Evolutionary conservation across 2,888 invertebrate species (phyloP).

Genomic region (Neoaliturus tenellus): DNA sequence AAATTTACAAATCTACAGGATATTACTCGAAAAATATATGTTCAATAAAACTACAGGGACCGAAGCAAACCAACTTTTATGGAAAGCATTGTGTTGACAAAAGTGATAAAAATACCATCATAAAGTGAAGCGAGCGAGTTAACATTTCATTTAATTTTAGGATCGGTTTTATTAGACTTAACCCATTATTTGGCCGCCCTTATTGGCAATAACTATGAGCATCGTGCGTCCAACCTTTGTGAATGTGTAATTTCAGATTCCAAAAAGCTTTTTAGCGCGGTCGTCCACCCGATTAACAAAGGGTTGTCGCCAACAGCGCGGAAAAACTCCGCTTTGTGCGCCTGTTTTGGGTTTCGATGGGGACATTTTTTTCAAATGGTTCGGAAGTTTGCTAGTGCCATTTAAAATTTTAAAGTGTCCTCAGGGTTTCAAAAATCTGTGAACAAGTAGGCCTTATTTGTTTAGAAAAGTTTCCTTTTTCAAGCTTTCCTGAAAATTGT

Average conservation of each 20-base stretch:
- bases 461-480: too few relatives aligned
- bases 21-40: too few relatives aligned
- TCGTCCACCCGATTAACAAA: background rate
- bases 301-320: constrained; percentile 8
- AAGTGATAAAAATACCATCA: too few relatives aligned
- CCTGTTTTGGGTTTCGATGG: background rate
- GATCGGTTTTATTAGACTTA: background rate
- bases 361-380: background rate
- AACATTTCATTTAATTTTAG: background rate
- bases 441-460: too few relatives aligned
- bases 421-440: too few relatives aligned
- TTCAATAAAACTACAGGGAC: too few relatives aligned
- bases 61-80: too few relatives aligned
- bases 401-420: background rate
- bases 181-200: background rate
- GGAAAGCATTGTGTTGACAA: too few relatives aligned
- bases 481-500: too few relatives aligned
- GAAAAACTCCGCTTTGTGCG: background rate
- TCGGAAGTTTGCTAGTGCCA: background rate
- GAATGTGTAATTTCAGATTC: constrained; percentile 18
- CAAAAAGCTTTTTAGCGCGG: constrained; percentile 11
- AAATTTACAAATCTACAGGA: too few relatives aligned
- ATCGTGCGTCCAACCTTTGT: background rate
- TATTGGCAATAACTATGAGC: constrained; percentile 9
- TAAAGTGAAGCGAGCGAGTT: background rate